Evolutionary conservation across 2,888 invertebrate genomes (phyloP).

Genomic region (Azorinus chamasolen): DNA sequence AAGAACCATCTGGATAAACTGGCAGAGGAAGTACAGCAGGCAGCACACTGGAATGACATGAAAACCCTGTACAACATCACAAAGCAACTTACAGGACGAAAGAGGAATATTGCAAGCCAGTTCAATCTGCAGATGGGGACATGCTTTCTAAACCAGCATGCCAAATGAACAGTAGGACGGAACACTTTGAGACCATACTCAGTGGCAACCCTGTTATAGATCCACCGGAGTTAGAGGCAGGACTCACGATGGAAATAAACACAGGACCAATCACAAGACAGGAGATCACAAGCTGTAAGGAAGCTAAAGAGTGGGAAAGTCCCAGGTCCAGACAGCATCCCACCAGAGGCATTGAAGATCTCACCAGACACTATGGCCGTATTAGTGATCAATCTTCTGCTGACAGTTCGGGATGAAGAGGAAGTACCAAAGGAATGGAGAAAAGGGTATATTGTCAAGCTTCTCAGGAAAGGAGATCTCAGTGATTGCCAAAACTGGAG

Average conservation of each 20-base stretch:
- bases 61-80: neutral
- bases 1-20: too few species aligned
- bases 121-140: neutral
- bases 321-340: slow-evolving; percentile 1
- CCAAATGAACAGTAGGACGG: neutral
- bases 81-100: neutral
- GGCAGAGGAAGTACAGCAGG: too few species aligned
- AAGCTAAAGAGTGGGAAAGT: neutral
- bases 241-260: too few species aligned
- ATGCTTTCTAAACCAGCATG: neutral
- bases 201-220: neutral
- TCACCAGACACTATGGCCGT: neutral
- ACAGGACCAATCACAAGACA: too few species aligned
- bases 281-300: too few species aligned
- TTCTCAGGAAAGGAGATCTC: neutral
- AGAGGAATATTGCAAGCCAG: neutral
- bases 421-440: neutral
- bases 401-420: neutral
- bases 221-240: too few species aligned
- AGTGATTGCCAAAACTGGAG: too few species aligned
- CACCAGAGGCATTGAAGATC: neutral
- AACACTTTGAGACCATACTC: neutral
- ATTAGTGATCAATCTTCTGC: neutral
- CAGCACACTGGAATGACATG: too few species aligned
- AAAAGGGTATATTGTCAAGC: neutral